Evolutionary conservation across 2,797 vertebrate species (phyloP).

Genomic region (Sus cebifrons): DNA sequence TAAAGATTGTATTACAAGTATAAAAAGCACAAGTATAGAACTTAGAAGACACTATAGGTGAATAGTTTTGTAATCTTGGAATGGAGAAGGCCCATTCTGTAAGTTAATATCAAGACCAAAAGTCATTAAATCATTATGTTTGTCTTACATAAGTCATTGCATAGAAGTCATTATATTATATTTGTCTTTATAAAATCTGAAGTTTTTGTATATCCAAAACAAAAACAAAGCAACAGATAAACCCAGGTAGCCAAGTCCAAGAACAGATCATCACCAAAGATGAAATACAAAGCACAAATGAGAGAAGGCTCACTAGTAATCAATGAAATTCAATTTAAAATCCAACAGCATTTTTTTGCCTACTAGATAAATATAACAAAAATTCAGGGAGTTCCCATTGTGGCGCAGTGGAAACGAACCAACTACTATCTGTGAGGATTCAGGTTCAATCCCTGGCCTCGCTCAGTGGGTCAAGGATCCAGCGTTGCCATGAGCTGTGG

Average conservation of each 20-base stretch:
- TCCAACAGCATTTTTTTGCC: neutral
- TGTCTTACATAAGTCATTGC: neutral
- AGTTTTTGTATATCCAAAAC: conserved; percentile 46
- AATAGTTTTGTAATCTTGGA: conserved; percentile 58
- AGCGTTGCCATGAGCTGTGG: too few species aligned
- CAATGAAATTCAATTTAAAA: conserved; percentile 42
- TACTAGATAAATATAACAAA: conserved; percentile 28
- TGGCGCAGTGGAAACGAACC: too few species aligned
- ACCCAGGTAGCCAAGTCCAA: neutral
- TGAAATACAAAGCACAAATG: conserved; percentile 14
- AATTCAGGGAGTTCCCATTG: neutral
- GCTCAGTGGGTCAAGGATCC: too few species aligned
- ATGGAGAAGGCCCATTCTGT: conserved; percentile 18
- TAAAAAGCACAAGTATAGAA: conserved; percentile 37
- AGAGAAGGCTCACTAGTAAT: conserved; percentile 28
- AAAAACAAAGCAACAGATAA: conserved; percentile 13
- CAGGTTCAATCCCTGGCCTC: too few species aligned
- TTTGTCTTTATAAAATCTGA: conserved; percentile 18
- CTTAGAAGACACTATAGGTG: conserved; percentile 13
- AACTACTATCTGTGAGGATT: too few species aligned
- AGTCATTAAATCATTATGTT: neutral
- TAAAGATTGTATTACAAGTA: conserved; percentile 40
- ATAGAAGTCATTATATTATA: neutral
- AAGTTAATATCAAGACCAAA: conserved; percentile 21
- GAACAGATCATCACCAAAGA: conserved; percentile 39